Evolutionary conservation across 2,888 invertebrate genomes (phyloP).

Genomic region (Chymomyza fuscimana): DNA sequence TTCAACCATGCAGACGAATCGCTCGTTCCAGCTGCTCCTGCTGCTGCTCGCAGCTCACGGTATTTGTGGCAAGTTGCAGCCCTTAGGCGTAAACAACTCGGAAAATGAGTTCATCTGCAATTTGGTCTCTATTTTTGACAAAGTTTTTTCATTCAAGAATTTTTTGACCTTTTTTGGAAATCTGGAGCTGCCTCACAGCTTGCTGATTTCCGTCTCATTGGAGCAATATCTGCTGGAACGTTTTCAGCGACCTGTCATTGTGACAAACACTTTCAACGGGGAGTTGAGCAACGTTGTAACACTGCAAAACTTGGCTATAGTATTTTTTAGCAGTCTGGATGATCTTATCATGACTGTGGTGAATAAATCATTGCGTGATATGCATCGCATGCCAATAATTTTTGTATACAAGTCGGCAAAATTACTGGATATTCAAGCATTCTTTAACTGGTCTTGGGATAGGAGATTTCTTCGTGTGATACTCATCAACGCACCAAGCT

Average conservation of each 20-base stretch:
- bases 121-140: neutral
- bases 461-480: neutral
- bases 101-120: neutral
- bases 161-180: slow-evolving; percentile 9
- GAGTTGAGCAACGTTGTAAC: neutral
- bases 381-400: neutral
- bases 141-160: neutral
- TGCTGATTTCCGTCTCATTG: neutral
- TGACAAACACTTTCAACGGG: neutral
- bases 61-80: neutral
- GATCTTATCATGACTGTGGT: slow-evolving; percentile 14
- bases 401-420: slow-evolving; percentile 7
- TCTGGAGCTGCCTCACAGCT: neutral
- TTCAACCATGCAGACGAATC: neutral
- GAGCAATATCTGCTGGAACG: slow-evolving; percentile 22
- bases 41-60: neutral
- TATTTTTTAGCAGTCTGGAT: slow-evolving; percentile 15
- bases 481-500: neutral
- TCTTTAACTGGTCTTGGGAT: slow-evolving; percentile 17
- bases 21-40: neutral
- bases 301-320: neutral
- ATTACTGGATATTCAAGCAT: neutral
- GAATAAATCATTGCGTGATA: neutral
- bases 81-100: neutral
- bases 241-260: slow-evolving; percentile 4